Evolutionary conservation across 1,140 invertebrate species (phyloP).

Genomic region (Daktulosphaira vitifoliae): DNA sequence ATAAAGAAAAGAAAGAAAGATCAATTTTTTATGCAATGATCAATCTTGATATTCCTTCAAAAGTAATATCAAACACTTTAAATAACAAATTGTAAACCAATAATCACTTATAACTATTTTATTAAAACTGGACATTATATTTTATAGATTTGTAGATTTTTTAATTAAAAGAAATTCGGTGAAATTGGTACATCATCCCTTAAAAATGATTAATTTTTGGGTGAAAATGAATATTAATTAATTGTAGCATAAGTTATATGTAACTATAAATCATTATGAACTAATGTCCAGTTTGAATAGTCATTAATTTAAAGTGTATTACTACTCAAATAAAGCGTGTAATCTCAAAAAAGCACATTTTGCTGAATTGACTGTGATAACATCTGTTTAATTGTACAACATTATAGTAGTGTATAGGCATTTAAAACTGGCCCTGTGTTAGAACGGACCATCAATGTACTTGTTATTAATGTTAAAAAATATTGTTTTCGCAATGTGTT

Average conservation of each 20-base stretch:
- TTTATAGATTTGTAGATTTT: too few species aligned
- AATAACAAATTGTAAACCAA: too few species aligned
- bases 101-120: too few species aligned
- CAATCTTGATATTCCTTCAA: constrained; percentile 22
- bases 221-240: too few species aligned
- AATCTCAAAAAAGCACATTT: constrained; percentile 29
- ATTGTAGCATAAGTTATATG: constrained; percentile 4
- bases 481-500: constrained; percentile 24
- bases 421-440: constrained; percentile 21
- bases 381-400: constrained; percentile 30
- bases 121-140: too few species aligned
- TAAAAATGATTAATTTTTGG: too few species aligned
- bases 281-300: too few species aligned
- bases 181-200: too few species aligned
- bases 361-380: constrained; percentile 24
- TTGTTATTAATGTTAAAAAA: constrained; percentile 17
- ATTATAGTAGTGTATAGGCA: constrained; percentile 26
- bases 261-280: constrained; percentile 14
- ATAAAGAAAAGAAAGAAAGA: neutral
- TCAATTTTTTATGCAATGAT: constrained; percentile 33
- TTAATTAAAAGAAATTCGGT: too few species aligned
- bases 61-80: too few species aligned
- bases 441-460: constrained; percentile 23
- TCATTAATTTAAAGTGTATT: constrained; percentile 9
- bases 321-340: too few species aligned